Evolutionary conservation across 1,140 invertebrate genomes (phyloP).

Genomic region (Eciton burchellii): DNA sequence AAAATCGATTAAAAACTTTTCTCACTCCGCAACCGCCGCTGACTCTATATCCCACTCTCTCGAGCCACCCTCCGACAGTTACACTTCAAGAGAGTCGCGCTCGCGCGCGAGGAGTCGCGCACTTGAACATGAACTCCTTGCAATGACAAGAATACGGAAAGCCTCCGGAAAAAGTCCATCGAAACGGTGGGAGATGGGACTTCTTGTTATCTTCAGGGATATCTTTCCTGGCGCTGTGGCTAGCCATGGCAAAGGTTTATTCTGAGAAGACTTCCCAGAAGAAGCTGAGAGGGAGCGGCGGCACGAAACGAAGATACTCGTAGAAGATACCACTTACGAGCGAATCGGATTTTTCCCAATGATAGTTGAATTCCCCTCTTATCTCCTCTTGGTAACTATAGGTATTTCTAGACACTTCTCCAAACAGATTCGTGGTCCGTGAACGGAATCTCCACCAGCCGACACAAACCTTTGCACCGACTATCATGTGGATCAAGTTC

Average conservation of each 20-base stretch:
- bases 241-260: not conserved
- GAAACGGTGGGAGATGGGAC: not conserved
- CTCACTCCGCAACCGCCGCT: not conserved
- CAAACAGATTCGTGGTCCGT: conserved; percentile 46
- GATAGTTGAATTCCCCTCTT: conserved; percentile 35
- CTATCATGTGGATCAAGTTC: too few relatives aligned
- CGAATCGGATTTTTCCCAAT: conserved; percentile 22
- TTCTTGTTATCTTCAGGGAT: not conserved
- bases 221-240: not conserved
- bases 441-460: conserved; percentile 41
- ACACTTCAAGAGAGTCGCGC: not conserved
- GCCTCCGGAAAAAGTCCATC: not conserved
- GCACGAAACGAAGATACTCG: not conserved
- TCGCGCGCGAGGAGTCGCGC: not conserved
- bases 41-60: not conserved
- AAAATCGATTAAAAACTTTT: conserved; percentile 64
- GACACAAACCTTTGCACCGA: conserved; percentile 10
- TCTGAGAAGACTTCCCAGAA: not conserved
- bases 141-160: not conserved
- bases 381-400: conserved; percentile 41
- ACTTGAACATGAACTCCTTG: not conserved
- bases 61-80: not conserved
- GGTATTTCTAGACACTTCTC: conserved; percentile 33
- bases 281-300: not conserved
- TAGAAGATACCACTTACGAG: not conserved